These are phyloP conservation scores for Rotaria magnacalcarata DNA, from an alignment of 2,888 invertebrate species.

Conservation along the genomic window DNA sequence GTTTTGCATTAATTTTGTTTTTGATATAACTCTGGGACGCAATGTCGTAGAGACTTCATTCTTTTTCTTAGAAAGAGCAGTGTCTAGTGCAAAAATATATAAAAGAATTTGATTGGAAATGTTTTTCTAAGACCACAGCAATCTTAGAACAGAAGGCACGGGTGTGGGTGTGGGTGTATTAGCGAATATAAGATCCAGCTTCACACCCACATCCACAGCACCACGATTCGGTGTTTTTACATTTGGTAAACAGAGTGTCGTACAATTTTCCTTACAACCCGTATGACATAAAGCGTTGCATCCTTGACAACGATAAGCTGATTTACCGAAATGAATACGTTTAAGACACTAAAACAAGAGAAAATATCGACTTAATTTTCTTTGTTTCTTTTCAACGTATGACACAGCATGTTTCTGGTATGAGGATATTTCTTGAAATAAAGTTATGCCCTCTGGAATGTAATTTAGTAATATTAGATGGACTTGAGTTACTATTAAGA, in stretches of 20 bases:
- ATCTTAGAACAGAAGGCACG: background rate
- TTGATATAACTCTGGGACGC: no score
- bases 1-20: no score
- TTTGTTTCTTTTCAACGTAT: background rate
- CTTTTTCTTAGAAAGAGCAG: no score
- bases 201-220: no score
- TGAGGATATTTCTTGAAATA: conserved; percentile 20
- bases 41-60: no score
- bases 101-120: no score
- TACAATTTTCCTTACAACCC: conserved; percentile 43
- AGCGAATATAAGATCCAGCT: no score
- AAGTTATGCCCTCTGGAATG: background rate
- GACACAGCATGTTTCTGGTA: conserved; percentile 33
- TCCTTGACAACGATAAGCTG: conserved; percentile 40
- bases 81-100: no score
- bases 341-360: conserved; percentile 25
- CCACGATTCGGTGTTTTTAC: conserved; percentile 43
- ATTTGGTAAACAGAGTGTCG: conserved; percentile 38
- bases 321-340: conserved; percentile 46
- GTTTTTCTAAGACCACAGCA: no score
- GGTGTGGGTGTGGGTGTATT: no score
- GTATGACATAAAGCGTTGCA: conserved; percentile 42
- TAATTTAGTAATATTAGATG: background rate
- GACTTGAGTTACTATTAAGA: background rate
- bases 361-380: background rate